Conservation (phyloP, 2,888 invertebrate species). For the Eupithecia dodoneata region DNA sequence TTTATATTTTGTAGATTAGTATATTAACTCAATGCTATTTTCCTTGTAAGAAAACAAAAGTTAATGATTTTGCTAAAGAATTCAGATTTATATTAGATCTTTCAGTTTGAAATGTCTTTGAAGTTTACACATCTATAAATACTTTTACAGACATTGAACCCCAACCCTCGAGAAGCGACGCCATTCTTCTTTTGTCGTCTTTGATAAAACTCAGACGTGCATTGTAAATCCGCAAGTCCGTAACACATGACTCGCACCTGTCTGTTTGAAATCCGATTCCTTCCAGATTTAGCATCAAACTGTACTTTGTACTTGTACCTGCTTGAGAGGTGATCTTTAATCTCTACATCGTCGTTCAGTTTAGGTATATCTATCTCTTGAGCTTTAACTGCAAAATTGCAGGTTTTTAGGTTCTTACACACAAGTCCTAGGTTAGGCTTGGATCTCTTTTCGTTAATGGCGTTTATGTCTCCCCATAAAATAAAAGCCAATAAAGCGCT, state of each 20-base stretch:
- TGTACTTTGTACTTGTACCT: constrained; percentile 39
- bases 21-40: not conserved
- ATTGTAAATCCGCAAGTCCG: constrained; percentile 37
- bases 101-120: not conserved
- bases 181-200: constrained; percentile 30
- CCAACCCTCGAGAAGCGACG: not conserved
- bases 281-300: constrained; percentile 40
- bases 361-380: not conserved
- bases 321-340: constrained; percentile 32
- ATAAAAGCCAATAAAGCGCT: too few species aligned
- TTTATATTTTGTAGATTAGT: too few species aligned
- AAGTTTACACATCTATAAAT: constrained; percentile 2
- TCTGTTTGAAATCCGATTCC: constrained; percentile 41
- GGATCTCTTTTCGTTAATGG: not conserved
- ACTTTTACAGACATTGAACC: not conserved
- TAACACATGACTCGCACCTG: constrained; percentile 41
- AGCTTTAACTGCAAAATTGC: not conserved
- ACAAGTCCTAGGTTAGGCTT: not conserved
- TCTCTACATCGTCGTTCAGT: constrained; percentile 12
- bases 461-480: not conserved
- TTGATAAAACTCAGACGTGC: constrained; percentile 34
- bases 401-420: not conserved
- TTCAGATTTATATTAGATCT: not conserved
- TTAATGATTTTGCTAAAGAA: not conserved
- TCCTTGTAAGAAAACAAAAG: not conserved